These are phyloP conservation scores for Diadema setosum DNA, from an alignment of 35 echinoderm and acorn worm species.

Conservation along the genomic window DNA sequence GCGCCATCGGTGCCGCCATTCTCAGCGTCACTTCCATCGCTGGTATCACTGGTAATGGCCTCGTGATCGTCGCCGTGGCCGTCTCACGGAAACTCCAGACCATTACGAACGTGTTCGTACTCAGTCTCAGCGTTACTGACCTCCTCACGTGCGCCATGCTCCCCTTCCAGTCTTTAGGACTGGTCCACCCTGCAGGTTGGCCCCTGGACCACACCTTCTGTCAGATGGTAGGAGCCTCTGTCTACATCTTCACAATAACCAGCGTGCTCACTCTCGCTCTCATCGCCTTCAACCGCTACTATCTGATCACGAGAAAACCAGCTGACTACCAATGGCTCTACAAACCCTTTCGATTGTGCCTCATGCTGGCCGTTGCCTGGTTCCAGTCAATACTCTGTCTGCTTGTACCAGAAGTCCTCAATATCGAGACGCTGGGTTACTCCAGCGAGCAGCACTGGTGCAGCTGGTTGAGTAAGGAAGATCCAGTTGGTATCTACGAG, in stretches of 20 bases:
- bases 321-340: neutral
- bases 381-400: neutral
- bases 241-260: neutral
- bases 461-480: conserved; percentile 5
- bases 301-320: conserved; percentile 16
- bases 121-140: conserved; percentile 36
- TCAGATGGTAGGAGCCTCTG: neutral
- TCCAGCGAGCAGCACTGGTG: conserved; percentile 1
- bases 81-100: conserved; percentile 24
- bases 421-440: conserved; percentile 5
- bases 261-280: conserved; percentile 5
- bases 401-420: conserved; percentile 6
- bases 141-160: neutral
- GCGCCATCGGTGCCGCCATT: neutral
- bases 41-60: conserved; percentile 22
- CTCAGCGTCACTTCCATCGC: neutral
- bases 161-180: neutral
- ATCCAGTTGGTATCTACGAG: neutral
- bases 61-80: conserved; percentile 40
- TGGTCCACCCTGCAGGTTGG: neutral
- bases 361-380: conserved; percentile 17
- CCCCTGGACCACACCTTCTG: neutral
- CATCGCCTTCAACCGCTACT: conserved; percentile 42
- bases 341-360: neutral
- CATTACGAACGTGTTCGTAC: conserved; percentile 32